These are phyloP conservation scores for Sylvilagus floridanus DNA, from an alignment of 2,797 vertebrate species.

Conservation along the genomic window DNA sequence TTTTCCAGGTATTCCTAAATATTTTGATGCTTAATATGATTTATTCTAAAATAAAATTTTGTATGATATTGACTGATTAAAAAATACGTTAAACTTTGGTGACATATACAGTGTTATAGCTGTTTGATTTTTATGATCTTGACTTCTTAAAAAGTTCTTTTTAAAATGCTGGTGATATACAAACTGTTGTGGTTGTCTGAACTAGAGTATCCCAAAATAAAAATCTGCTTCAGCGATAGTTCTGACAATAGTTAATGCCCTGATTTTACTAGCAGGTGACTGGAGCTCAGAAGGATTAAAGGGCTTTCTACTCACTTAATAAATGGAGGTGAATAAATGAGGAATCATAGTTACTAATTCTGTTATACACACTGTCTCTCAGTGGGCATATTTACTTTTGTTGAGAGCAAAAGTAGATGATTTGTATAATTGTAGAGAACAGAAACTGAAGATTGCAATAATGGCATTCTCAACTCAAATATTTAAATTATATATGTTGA, in stretches of 20 bases:
- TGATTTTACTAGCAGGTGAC: neutral
- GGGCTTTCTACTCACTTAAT: neutral
- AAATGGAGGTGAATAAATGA: neutral
- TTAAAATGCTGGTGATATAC: slow-evolving; percentile 3
- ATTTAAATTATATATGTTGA: neutral
- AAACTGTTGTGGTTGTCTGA: neutral
- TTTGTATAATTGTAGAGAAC: neutral
- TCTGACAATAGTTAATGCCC: neutral
- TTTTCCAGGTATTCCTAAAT: neutral
- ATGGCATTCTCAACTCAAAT: neutral
- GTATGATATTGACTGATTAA: neutral
- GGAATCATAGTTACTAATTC: neutral
- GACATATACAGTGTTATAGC: neutral
- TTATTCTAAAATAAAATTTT: neutral
- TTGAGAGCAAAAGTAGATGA: neutral
- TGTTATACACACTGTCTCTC: neutral
- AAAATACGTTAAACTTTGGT: neutral
- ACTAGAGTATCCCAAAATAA: neutral
- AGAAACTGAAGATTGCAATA: neutral
- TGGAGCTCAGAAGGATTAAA: neutral
- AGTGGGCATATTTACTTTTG: neutral
- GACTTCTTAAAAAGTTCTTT: neutral
- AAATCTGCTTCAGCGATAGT: neutral
- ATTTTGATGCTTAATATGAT: neutral
- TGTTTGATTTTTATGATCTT: neutral